These are phyloP conservation scores for Phoxinus dragarum DNA, from an alignment of 2,797 vertebrate species.

Conservation along the genomic window DNA sequence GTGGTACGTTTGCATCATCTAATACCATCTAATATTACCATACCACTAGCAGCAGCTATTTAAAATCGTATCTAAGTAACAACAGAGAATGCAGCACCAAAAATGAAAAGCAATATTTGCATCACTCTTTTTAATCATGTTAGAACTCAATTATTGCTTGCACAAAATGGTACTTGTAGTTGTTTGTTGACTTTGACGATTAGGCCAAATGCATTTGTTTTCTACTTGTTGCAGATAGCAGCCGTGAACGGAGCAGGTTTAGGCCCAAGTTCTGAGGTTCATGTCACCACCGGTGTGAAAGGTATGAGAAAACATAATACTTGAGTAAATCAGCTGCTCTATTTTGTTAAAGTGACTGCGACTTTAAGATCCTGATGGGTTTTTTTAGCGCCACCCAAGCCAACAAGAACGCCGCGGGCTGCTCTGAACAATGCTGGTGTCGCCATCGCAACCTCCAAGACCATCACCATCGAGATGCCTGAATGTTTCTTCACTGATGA, in stretches of 20 bases:
- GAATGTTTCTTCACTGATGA: slow-evolving; percentile 94
- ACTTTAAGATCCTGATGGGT: slow-evolving; percentile 13
- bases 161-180: not conserved
- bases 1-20: not conserved
- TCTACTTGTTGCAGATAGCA: slow-evolving; percentile 82
- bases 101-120: slow-evolving; percentile 7
- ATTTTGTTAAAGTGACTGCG: not conserved
- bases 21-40: not conserved
- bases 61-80: slow-evolving; percentile 6
- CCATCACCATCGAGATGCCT: slow-evolving; percentile 91
- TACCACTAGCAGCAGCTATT: not conserved
- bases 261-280: slow-evolving; percentile 88
- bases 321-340: not conserved
- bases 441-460: slow-evolving; percentile 87
- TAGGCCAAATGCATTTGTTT: slow-evolving; percentile 12
- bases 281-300: slow-evolving; percentile 92
- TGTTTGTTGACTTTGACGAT: not conserved
- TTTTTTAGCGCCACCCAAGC: slow-evolving; percentile 86
- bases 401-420: slow-evolving; percentile 84
- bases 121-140: not conserved
- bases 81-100: not conserved
- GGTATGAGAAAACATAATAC: slow-evolving; percentile 72
- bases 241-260: slow-evolving; percentile 91
- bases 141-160: not conserved
- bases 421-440: slow-evolving; percentile 83